Base-by-base conservation (phyloP, 2,888 invertebrate species). In the Selenia dentaria region DNA sequence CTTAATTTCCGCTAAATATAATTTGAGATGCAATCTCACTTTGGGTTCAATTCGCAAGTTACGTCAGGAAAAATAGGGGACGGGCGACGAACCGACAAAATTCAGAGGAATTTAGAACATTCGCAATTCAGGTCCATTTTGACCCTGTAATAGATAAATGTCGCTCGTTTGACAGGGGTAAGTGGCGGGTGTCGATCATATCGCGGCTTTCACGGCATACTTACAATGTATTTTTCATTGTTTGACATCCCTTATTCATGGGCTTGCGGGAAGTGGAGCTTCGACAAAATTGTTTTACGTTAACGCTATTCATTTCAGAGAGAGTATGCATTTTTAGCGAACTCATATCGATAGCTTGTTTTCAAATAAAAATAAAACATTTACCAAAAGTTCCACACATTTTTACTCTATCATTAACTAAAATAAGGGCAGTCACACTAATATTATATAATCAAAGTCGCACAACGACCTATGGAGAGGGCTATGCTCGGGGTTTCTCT, bases 1-100 rank as follows among this genome's bases (percentile, higher is more conserved):
- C 78, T 83, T 86, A 83, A 86, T 84, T 86, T 86, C 80, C 84
- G 79, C 76, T 76, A 76, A 84, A 82, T 81, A 81, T 81, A 80
- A 83, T 86, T 83, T 77, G 62, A 77, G 79, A 86, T 83, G 78
- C 79, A 83, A 85, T 86, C 82, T 80, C 74, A 71, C 71, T 68
- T 72, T 70, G 74, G 74, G 75, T 79, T 82, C 78, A 78, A 78
- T 78, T 79, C 65, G 54, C 46, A 54, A 70, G 70, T 57, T 67
- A 62, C 59, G 49, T 43, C 51, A 33, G 42, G 46, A 54, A 59
- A 57, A 58, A 59, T 45, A 45, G 36, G 47, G 54, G 53, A 42
- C 33, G 41, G 25, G 14, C 37, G 22, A 27, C 16, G 25, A 20
- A 22, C 39, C 36, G 38, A 24, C 43, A 42, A 41, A 36, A 43